Base-by-base conservation (phyloP, 1,140 invertebrate genomes). In the Glomeris maerens region DNA sequence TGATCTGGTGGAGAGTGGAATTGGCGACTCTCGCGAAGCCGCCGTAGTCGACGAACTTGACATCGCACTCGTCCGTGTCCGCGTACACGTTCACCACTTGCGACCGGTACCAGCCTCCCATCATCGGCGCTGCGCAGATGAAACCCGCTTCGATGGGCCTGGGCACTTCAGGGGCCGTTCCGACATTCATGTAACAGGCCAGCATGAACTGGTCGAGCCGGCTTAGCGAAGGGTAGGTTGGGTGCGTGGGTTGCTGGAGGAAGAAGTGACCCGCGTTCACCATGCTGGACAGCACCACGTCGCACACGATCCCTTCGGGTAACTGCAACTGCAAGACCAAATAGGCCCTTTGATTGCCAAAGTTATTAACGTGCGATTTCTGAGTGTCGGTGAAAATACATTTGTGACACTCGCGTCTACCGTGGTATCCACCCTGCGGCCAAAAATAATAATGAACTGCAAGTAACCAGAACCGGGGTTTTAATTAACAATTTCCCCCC, bases 41-140 rank as follows among this genome's bases (percentile, higher is more conserved):
- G 25, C 94, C 94, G 64, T 91, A 90, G 70, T 97, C 94, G 1
- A 97, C 78, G 64, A 90, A 81, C 68, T 84, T 84, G 27, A 95
- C 77, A 50, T 88, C 72, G 61, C 82, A 83, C 49, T 76, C 67
- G 60, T 83, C 78, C 3, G 74, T 73, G 45, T 67, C 66, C 52
- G 78, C 73, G 40, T 61, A 64, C 1, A 68, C 59, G 39, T 76
- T 74, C 14, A 90, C 76, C 2, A 96, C 78, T 64, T 82, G 79
- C 1, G 84, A 87, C 58, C 93, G 77, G 63, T 84, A 91, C 93
- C 93, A 97, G 58, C 78, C 78, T 52, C 79, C 77, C 57, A 79
- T 75, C 47, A 81, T 78, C 39, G 81, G 81, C 14, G 86, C 85
- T 25, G 84, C 89, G 63, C 91, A 92, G 39, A 97, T 79, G 52